Conservation (phyloP, 2,888 invertebrate species). For the Erebia aethiops region DNA sequence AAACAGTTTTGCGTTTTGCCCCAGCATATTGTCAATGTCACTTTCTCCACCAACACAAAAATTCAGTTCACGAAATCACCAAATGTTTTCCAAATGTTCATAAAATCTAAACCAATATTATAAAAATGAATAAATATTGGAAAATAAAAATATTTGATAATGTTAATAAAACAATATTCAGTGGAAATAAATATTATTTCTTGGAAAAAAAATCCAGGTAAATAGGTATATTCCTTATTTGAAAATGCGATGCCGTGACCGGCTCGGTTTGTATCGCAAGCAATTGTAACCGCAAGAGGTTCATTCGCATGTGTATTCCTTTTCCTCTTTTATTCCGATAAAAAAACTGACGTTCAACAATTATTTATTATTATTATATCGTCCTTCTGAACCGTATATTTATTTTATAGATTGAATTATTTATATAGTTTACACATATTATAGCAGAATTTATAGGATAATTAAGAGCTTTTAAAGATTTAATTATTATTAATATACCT, state of each 20-base stretch:
- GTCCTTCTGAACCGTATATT: too few relatives aligned
- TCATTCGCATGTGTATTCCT: conserved; percentile 23
- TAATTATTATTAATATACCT: too few relatives aligned
- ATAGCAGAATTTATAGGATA: too few relatives aligned
- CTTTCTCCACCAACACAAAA: conserved; percentile 20
- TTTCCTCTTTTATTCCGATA: conserved; percentile 32
- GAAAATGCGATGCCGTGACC: conserved; percentile 22
- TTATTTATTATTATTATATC: too few relatives aligned
- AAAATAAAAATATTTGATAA: neutral
- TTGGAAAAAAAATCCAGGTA: too few relatives aligned
- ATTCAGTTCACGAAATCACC: neutral
- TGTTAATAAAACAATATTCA: neutral
- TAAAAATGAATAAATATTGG: neutral
- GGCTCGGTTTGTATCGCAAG: conserved; percentile 23
- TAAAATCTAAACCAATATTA: neutral
- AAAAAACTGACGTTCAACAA: conserved; percentile 14
- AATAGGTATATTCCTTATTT: neutral
- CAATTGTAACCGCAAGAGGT: conserved; percentile 28
- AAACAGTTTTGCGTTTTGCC: conserved; percentile 61
- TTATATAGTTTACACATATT: too few relatives aligned
- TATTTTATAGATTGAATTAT: too few relatives aligned
- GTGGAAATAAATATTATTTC: too few relatives aligned
- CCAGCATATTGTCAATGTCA: conserved; percentile 57
- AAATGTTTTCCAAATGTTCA: neutral
- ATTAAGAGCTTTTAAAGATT: too few relatives aligned